Conservation (phyloP, 2,113 vertebrate genomes). For the Pao palembangensis region DNA sequence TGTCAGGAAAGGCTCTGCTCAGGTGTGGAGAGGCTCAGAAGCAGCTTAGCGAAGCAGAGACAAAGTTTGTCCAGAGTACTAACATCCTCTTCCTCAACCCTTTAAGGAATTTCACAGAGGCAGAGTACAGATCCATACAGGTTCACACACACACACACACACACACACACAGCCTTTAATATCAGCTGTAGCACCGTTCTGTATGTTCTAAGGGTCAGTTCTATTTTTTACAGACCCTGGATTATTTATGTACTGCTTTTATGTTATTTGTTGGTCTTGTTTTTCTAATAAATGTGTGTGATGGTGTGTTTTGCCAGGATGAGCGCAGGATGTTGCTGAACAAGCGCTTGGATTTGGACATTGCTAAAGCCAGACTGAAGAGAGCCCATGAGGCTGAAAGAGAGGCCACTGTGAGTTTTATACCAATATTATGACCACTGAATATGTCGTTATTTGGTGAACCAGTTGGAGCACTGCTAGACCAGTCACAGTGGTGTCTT, state of each 20-base stretch:
- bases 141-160: constrained; percentile 52
- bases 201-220: no score
- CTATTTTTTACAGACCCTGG: no score
- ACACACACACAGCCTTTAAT: no score
- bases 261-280: no score
- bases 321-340: constrained; percentile 66
- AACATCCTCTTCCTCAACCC: constrained; percentile 90
- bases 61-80: constrained; percentile 86
- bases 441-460: background rate
- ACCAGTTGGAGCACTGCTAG: background rate
- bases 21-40: constrained; percentile 90
- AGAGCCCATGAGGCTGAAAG: constrained; percentile 62
- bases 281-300: no score
- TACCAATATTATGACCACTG: background rate
- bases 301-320: constrained; percentile 37
- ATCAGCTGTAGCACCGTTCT: no score
- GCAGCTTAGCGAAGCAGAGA: constrained; percentile 83
- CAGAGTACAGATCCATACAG: constrained; percentile 87
- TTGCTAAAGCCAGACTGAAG: constrained; percentile 58
- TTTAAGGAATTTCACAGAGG: constrained; percentile 87
- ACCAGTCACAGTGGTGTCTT: background rate
- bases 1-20: constrained; percentile 85
- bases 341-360: constrained; percentile 70
- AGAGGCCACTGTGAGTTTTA: constrained; percentile 59
- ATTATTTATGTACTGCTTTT: background rate